These are phyloP conservation scores for Merodon equestris DNA, from an alignment of 2,888 invertebrate genomes.

Conservation along the genomic window DNA sequence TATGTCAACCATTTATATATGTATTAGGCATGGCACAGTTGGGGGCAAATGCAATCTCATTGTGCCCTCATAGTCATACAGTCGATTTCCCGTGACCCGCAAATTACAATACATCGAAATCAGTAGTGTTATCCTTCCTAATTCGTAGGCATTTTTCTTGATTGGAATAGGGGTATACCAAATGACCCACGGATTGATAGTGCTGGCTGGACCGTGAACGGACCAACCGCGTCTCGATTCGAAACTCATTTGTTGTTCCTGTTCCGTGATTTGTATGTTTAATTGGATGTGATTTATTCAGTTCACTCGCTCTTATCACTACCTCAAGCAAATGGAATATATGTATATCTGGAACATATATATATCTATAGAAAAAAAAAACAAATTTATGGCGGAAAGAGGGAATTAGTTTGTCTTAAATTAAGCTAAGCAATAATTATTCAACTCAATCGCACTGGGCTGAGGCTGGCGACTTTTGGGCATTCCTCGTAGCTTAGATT, in stretches of 20 bases:
- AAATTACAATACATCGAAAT: conserved; percentile 24
- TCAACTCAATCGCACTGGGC: conserved; percentile 33
- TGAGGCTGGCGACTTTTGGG: conserved; percentile 21
- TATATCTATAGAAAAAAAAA: too few species aligned
- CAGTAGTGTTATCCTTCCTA: conserved; percentile 11
- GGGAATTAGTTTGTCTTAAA: conserved; percentile 52
- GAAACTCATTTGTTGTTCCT: conserved; percentile 8
- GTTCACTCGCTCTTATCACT: conserved; percentile 49
- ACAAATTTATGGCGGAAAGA: conserved; percentile 3
- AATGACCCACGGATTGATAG: conserved; percentile 33
- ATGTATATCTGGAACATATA: too few species aligned
- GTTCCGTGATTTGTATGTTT: conserved; percentile 3
- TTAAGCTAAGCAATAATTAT: conserved; percentile 55
- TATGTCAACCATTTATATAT: conserved; percentile 47
- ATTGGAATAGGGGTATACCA: conserved; percentile 3
- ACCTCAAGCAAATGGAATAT: too few species aligned
- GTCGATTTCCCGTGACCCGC: conserved; percentile 27
- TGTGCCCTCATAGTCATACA: conserved; percentile 40
- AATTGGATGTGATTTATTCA: conserved; percentile 47
- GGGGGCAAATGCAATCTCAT: conserved; percentile 56
- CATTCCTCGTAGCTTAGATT: not conserved
- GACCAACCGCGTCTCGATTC: not conserved
- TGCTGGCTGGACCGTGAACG: not conserved
- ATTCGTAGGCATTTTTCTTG: conserved; percentile 7
- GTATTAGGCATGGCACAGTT: conserved; percentile 62